phyloP scores from a whole-genome alignment of 2,888 invertebrate genomes.

The Abrostola triplasia region DNA sequence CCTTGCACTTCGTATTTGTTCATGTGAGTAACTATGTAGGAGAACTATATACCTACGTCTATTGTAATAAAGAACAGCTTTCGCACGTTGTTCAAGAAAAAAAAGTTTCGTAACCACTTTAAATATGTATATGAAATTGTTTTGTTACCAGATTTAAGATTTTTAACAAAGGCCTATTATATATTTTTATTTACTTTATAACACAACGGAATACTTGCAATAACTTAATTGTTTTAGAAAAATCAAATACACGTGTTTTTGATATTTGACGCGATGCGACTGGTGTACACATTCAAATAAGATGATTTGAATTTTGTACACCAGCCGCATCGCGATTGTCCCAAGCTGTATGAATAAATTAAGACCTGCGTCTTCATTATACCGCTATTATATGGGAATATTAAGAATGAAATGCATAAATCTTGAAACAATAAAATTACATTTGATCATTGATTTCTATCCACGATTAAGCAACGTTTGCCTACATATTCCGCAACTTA shows the following conservation, averaged over 20 bases:
- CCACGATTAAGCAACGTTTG: conserved; percentile 7
- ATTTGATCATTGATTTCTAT: conserved; percentile 45
- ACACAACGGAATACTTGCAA: neutral
- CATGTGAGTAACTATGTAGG: conserved; percentile 48
- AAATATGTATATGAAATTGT: conserved; percentile 15
- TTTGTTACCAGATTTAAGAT: conserved; percentile 26
- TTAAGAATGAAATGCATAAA: conserved; percentile 45
- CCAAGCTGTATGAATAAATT: conserved; percentile 55
- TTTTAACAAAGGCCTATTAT: neutral
- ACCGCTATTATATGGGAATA: conserved; percentile 51
- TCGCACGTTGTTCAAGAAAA: conserved; percentile 61
- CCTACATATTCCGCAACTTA: conserved; percentile 19
- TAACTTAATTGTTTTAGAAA: no score
- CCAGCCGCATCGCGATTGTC: conserved; percentile 56
- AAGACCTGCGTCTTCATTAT: conserved; percentile 36
- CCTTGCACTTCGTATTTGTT: conserved; percentile 63
- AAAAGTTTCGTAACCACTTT: conserved; percentile 55
- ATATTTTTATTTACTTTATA: neutral
- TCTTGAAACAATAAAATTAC: conserved; percentile 64
- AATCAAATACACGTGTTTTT: no score
- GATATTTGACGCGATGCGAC: no score
- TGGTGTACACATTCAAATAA: no score
- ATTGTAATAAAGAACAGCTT: conserved; percentile 58
- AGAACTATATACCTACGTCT: conserved; percentile 48
- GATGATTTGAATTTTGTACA: neutral